These are phyloP conservation scores for Tachuris rubrigastra DNA, from an alignment of 2,113 vertebrate species.

Conservation along the genomic window DNA sequence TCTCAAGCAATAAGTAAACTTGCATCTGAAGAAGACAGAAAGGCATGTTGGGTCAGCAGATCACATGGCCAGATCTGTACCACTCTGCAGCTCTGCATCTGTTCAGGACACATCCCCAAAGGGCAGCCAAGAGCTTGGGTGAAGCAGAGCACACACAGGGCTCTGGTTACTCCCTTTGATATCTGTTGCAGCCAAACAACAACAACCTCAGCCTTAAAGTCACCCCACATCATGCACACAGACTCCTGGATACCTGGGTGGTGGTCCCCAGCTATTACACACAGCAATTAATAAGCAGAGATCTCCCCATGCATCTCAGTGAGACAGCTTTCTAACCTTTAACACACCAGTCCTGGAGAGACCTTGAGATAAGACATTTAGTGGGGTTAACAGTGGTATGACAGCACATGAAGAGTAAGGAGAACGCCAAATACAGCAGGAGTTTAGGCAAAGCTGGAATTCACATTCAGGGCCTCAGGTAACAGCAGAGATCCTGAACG, in stretches of 20 bases:
- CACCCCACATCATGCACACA: rapidly evolving
- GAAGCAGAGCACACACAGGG: neutral
- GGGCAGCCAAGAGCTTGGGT: neutral
- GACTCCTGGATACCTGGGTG: neutral
- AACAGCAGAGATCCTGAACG: neutral
- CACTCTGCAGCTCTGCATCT: neutral
- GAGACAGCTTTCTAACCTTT: neutral
- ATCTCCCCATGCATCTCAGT: neutral
- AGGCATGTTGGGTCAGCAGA: neutral
- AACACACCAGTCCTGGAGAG: neutral
- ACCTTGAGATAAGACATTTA: neutral
- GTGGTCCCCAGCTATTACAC: neutral
- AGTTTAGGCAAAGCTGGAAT: neutral
- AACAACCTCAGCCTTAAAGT: neutral
- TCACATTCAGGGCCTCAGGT: neutral
- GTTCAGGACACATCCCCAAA: neutral
- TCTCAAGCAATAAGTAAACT: neutral
- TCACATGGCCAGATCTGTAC: neutral
- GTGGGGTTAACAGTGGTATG: neutral
- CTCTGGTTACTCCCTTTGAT: neutral
- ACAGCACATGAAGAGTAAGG: neutral
- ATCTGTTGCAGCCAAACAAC: neutral
- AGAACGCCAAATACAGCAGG: rapidly evolving
- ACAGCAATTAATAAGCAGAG: neutral
- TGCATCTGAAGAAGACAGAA: neutral